Evolutionary conservation across 2,113 vertebrate species (phyloP), one percentile per base, ranked within the genome.

Genomic region (Scolopax mira): DNA sequence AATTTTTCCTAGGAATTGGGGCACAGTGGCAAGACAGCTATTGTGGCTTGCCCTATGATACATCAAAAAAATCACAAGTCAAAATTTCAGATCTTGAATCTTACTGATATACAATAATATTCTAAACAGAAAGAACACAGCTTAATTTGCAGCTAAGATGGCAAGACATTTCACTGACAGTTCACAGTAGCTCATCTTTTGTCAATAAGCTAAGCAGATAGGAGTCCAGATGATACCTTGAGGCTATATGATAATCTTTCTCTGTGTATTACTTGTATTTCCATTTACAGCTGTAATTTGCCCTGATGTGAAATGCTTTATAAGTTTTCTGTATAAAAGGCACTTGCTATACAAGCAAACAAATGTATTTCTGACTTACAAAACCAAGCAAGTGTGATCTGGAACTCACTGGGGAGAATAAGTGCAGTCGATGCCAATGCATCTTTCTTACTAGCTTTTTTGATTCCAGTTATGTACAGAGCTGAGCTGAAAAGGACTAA

Each of bases 221-320:
- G 74, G 74, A 96, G 70, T 95, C 84, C 88, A 96, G 93, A 95
- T 92, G 92, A 96, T 83, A 90, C 69, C 90, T 94, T 84, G 21
- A 85, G 96, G 94, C 87, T 85, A 48, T 88, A 54, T 52, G 75
- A 78, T 85, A 91, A 74, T 95, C 41, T 94, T 95, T 92, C 67
- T 60, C 15, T 19, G 85, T 66, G 72, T 30, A 78, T 88, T 92
- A 85, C 77, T 90, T 85, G 8, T 65, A 61, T 96, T 97, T 97
- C 90, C 89, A 94, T 95, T 96, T 93, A 62, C 48, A 91, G 77
- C 25, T 83, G 37, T 87, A 85, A 94, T 90, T 96, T 77, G 44
- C 69, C 19, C 22, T 83, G 58, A 88, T 67, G 57, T 88, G 67
- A 95, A 95, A 79, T 66, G 60, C 62, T 93, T 91, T 61, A 18